Evolutionary conservation across 2,113 vertebrate species (phyloP), one percentile per base, ranked within the genome.

Genomic region (Mesitornis unicolor): DNA sequence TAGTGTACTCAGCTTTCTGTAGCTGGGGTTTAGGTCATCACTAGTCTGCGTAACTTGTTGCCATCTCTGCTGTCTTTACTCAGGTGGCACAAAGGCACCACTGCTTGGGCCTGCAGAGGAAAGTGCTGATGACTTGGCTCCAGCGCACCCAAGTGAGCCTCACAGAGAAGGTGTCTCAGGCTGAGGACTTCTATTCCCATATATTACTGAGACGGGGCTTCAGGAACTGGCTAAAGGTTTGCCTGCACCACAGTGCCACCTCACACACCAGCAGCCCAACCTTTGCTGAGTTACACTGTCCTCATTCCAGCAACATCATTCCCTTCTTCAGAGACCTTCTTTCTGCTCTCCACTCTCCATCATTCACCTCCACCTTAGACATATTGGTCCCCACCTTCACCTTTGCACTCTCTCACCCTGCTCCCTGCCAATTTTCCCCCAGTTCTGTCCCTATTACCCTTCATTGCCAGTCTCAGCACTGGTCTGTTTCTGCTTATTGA

Each of bases 11-110:
- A 31, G 3, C 90, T 70, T 93, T 88, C 60, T 80, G 33, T 78
- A 80, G 35, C 65, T 74, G 53, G 13, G 51, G n/a, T 14, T 78
- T 33, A 18, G 4, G 4, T 21, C 50, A 42, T 68, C 43, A 47
- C 8, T 38, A 40, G 36, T 51, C 25, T 50, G 47, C 57, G 26
- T 83, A 93, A 92, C 35, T 16, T 92, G 59, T 63, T 90, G 33
- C 54, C 7, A 1, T 56, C 9, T 93, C 80, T 71, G 64, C 86
- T 97, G 47, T 92, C 85, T 95, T 83, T 88, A 60, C 79, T 92
- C 92, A 99, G 99, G 94, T 99, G 96, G 99, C 99, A 24, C 74
- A 97, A 95, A 96, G 79, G 90, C 98, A 99, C 95, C 95, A 98
- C 80, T 94, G 69, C 86, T 90, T 91, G 65, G 54, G 59, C 54